These are phyloP conservation scores for Furcula furcula DNA, from an alignment of 2,888 invertebrate species.

Conservation along the genomic window DNA sequence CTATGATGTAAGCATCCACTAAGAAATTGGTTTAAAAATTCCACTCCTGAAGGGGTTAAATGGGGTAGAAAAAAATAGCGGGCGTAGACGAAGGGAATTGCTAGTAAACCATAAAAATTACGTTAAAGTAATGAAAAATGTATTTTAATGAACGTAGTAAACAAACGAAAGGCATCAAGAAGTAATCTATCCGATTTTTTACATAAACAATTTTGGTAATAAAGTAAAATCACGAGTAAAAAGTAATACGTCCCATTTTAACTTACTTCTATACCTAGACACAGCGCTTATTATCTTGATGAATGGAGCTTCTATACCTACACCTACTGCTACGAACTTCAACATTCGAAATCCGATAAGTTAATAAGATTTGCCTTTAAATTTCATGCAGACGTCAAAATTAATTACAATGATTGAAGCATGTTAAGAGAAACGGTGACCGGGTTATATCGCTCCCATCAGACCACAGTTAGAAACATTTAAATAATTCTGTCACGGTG, in stretches of 20 bases:
- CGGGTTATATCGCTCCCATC: constrained; percentile 56
- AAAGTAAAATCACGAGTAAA: neutral
- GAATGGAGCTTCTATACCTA: no score
- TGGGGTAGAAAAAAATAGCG: no score
- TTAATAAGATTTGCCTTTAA: neutral
- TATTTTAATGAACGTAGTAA: no score
- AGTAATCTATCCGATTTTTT: no score
- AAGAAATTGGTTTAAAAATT: no score
- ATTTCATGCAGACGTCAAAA: neutral
- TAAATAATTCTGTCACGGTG: constrained; percentile 70
- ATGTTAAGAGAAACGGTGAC: constrained; percentile 45
- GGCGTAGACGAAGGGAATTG: no score
- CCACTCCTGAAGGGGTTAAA: no score
- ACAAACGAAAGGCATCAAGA: no score
- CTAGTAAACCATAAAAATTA: no score
- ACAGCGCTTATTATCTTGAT: neutral
- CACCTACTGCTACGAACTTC: constrained; percentile 1
- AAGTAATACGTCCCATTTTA: neutral
- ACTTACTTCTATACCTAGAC: neutral
- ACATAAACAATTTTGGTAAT: neutral
- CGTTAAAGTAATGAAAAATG: no score
- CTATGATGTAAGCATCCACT: no score
- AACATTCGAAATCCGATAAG: neutral
- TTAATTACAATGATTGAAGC: constrained; percentile 24
- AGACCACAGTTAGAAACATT: constrained; percentile 64